Evolutionary conservation across 1,140 invertebrate species (phyloP).

Genomic region (Saccostrea cuccullata): DNA sequence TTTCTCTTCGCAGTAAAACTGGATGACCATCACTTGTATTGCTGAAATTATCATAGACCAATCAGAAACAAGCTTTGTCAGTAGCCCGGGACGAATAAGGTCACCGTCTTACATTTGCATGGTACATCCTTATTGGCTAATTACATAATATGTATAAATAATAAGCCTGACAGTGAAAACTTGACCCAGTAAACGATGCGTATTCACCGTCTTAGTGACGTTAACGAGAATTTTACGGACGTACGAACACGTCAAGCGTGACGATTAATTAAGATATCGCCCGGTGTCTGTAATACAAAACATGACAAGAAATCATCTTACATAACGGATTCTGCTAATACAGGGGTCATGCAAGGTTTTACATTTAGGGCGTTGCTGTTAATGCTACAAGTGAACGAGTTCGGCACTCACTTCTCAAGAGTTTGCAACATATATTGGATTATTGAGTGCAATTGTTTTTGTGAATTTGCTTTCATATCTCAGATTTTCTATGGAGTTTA

Average conservation of each 20-base stretch:
- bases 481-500: no score
- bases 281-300: not conserved
- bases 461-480: no score
- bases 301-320: conserved; percentile 14
- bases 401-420: no score
- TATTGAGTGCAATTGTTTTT: no score
- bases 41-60: not conserved
- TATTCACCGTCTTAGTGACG: not conserved
- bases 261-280: conserved; percentile 9
- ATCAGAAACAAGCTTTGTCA: not conserved
- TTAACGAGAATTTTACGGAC: conserved; percentile 4
- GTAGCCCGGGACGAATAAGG: conserved; percentile 13
- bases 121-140: conserved; percentile 4
- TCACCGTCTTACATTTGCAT: not conserved
- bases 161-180: not conserved
- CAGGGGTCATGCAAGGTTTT: not conserved
- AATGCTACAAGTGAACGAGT: not conserved
- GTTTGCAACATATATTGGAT: no score
- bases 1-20: conserved; percentile 12
- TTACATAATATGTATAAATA: conserved; percentile 1
- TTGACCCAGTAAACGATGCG: not conserved
- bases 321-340: not conserved
- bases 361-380: not conserved
- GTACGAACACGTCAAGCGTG: not conserved
- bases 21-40: not conserved